Evolutionary conservation across 2,888 invertebrate species (phyloP).

Genomic region (Myopa testacea): DNA sequence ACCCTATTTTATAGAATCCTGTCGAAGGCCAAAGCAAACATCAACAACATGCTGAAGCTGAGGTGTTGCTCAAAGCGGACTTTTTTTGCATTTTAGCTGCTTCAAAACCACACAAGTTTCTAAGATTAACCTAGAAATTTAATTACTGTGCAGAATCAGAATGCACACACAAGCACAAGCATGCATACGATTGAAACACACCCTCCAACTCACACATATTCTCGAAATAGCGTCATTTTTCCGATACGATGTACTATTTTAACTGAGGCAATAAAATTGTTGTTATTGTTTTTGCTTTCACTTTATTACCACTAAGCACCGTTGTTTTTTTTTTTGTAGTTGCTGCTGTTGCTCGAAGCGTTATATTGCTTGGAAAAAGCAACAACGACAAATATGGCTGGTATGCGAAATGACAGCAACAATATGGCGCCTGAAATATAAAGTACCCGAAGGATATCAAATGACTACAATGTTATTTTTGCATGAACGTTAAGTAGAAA

Average conservation of each 20-base stretch:
- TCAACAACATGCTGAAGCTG: background rate
- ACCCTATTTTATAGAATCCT: background rate
- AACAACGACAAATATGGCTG: background rate
- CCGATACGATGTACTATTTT: constrained; percentile 28
- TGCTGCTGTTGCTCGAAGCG: constrained; percentile 13
- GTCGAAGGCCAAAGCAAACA: background rate
- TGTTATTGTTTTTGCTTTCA: constrained; percentile 48
- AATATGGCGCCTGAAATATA: background rate
- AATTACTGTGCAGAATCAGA: constrained; percentile 52
- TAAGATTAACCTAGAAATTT: constrained; percentile 62
- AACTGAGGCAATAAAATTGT: constrained; percentile 51
- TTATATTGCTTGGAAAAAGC: background rate
- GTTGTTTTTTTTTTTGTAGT: constrained; percentile 4
- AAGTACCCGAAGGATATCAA: background rate
- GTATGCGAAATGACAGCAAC: background rate
- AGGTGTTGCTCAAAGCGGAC: constrained; percentile 9
- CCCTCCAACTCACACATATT: constrained; percentile 14
- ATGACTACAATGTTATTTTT: background rate
- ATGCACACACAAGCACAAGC: background rate
- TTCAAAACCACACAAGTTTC: constrained; percentile 48
- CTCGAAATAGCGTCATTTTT: constrained; percentile 32
- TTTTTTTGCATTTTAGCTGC: background rate
- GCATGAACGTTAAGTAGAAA: background rate
- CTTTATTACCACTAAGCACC: constrained; percentile 5
- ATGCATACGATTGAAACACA: constrained; percentile 1